Evolutionary conservation across 2,797 vertebrate genomes (phyloP).

Genomic region (Takifugu rubripes): DNA sequence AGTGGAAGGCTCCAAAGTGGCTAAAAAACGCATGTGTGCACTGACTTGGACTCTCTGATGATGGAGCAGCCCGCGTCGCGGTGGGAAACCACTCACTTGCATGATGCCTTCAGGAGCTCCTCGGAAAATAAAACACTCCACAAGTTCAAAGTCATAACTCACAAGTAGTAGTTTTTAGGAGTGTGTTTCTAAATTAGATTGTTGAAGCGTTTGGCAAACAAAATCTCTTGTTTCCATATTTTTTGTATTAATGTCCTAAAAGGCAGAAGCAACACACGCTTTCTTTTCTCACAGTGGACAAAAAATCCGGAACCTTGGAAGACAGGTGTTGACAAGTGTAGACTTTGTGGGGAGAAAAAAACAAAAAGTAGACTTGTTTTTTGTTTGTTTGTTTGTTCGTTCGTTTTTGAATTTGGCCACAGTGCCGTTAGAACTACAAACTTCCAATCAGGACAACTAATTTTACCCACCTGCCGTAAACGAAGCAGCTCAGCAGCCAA

Average conservation of each 20-base stretch:
- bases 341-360: no score
- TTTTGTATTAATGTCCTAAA: no score
- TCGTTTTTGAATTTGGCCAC: background rate
- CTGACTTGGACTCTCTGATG: background rate
- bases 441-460: background rate
- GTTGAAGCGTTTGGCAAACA: no score
- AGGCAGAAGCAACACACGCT: no score
- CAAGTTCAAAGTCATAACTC: background rate
- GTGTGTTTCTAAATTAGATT: no score
- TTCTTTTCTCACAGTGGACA: no score
- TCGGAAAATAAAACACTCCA: background rate
- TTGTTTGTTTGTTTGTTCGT: no score
- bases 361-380: no score
- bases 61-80: conserved; percentile 26
- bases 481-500: conserved; percentile 32
- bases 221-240: no score
- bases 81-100: conserved; percentile 24
- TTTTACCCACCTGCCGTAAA: conserved; percentile 33
- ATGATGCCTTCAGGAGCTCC: conserved; percentile 42
- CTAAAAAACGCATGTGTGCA: no score
- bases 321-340: no score
- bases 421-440: background rate
- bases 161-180: background rate
- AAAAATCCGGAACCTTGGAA: no score
- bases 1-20: background rate